phyloP scores from a whole-genome alignment of 1,140 invertebrate genomes.

The Anadara kagoshimensis region DNA sequence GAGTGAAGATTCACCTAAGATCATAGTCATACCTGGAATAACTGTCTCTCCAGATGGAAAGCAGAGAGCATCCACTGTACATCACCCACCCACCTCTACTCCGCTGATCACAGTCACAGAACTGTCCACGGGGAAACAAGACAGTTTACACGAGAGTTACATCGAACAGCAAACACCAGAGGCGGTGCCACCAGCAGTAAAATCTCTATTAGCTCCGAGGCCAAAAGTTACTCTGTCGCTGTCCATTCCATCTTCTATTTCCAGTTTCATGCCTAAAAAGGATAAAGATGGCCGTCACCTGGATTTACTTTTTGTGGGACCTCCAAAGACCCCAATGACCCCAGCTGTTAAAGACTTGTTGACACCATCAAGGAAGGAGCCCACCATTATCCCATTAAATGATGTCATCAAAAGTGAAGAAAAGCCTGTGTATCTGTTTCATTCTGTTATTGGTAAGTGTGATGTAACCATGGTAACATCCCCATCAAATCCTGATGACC shows the following conservation, averaged over 20 bases:
- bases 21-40: not conserved
- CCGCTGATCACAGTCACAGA: slow-evolving; percentile 2
- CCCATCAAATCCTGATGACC: no score
- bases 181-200: not conserved
- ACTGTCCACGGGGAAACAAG: not conserved
- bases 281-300: slow-evolving; percentile 6
- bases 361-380: slow-evolving; percentile 25
- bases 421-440: slow-evolving; percentile 23
- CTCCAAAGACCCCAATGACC: slow-evolving; percentile 17
- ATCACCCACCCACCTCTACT: slow-evolving; percentile 13
- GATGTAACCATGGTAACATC: no score
- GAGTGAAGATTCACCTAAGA: no score
- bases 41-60: not conserved
- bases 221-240: not conserved
- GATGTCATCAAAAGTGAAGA: not conserved
- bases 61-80: not conserved
- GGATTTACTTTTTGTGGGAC: slow-evolving; percentile 25
- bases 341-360: slow-evolving; percentile 26
- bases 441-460: slow-evolving; percentile 35
- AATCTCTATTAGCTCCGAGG: not conserved
- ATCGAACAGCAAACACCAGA: not conserved
- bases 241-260: slow-evolving; percentile 1
- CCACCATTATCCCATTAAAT: slow-evolving; percentile 55
- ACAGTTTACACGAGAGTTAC: slow-evolving; percentile 24
- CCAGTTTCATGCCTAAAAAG: not conserved